Base-by-base conservation (phyloP, 2,888 invertebrate species). In the Phyto melanocephala region DNA sequence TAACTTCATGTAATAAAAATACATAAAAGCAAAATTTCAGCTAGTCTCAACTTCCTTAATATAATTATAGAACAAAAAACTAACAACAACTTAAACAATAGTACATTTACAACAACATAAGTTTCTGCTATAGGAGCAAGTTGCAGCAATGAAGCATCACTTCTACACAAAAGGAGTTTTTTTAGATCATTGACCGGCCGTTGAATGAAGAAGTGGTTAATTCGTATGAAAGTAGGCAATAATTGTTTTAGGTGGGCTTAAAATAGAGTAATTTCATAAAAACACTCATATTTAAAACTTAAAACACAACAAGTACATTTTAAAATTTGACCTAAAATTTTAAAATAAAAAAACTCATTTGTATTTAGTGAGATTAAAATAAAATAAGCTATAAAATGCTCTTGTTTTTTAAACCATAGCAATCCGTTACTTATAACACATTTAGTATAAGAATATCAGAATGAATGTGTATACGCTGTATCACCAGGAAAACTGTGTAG, bases 131-230 rank as follows among this genome's bases (percentile, higher is more conserved):
- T 22, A 67, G 24, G 15, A 54, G 52, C 52, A n/a, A 24, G 13
- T 52, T 13, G 50, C 22, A 33, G 13, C 35, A 20, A 37, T 35
- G 56, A 17, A 45, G 63, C 28, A 47, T 17, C 63, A 63, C 20
- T 63, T 63, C 33, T 20, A 40, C 17, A 62, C 47, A 45, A 42
- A 42, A 8, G 50, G 5, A 60, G 5, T 11, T 37, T 62, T 63
- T 74, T 74, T 54, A 54, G 54, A 24, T 63, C 63, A 63, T 54
- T 74, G 74, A 54, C 63, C n/a, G n/a, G n/a, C n/a, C 74, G 42
- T 62, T 62, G 1, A 6, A 28, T 68, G 37, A 13, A 3, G 17
- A 45, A 42, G 20, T 45, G 56, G 22, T 33, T 20, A 17, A 24
- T 20, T 20, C n/a, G 3, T 33, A 33, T 33, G 13, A 20, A 6